Evolutionary conservation across 2,113 vertebrate species (phyloP), one percentile per base, ranked within the genome.

Genomic region (Sprattus sprattus): DNA sequence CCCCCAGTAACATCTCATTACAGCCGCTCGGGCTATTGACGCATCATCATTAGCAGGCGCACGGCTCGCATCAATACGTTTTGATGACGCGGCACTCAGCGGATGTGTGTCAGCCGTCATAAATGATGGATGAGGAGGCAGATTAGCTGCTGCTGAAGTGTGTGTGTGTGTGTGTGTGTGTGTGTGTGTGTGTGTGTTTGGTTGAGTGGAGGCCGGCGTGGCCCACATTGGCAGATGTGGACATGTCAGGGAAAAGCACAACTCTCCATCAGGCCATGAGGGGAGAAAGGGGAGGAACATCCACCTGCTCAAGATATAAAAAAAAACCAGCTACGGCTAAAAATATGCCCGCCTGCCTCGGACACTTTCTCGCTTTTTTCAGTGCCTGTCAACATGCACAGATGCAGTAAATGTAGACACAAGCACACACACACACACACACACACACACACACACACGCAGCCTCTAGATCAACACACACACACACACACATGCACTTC

Each of bases 1-100:
- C 71, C 71, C 71, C 54, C 71, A 78, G 71, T 78, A 78, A 78
- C 13, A 32, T 78, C 71, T 78, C 32, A 78, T 78, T 78, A 78
- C 13, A 32, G 71, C n/a, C 28, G 28, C 71, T 78, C 11, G 10
- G 71, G 71, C 71, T 78, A 78, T 78, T 39, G 71, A 78, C 71
- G 71, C 71, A 78, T 78, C 28, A 4, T 39, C 71, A 39, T 78
- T 78, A 78, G 71, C 10, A 4, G 11, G 28, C 6, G 28, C 28
- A 13, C 11, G 4, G 28, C 71, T 11, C 71, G 71, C 71, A 78
- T 78, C 71, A 39, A 78, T 78, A 39, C 71, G 3, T 78, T 78
- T 5, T 78, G 71, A 78, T 78, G 71, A 78, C 71, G 71, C 32
- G 25, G 71, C 71, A 78, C 71, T 39, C 71, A 5, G 71, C 28